Conservation (phyloP, 2,797 vertebrate genomes). For the Paratrypauchen microcephalus region DNA sequence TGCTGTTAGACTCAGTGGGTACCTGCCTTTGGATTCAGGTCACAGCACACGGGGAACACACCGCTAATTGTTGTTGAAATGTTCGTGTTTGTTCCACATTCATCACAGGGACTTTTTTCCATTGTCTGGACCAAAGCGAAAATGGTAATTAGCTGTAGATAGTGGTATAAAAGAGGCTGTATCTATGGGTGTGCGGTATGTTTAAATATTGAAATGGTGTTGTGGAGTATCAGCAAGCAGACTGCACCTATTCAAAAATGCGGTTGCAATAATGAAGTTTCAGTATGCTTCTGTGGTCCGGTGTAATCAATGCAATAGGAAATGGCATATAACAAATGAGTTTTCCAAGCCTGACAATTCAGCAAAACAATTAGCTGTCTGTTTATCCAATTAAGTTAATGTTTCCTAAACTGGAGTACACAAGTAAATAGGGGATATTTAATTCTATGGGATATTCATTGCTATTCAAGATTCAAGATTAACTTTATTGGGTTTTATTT, state of each 20-base stretch:
- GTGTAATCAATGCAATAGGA: background rate
- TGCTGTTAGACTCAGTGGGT: slow-evolving; percentile 49
- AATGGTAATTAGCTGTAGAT: slow-evolving; percentile 51
- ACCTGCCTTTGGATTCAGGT: slow-evolving; percentile 49
- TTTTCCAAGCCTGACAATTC: background rate
- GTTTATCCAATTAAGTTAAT: background rate
- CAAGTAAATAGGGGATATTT: too few relatives aligned
- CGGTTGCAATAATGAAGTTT: background rate
- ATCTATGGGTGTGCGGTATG: slow-evolving; percentile 16
- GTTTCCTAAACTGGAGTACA: too few relatives aligned
- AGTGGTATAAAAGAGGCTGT: slow-evolving; percentile 12
- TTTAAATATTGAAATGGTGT: background rate
- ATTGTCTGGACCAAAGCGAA: slow-evolving; percentile 20
- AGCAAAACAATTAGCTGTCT: background rate
- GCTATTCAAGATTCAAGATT: too few relatives aligned
- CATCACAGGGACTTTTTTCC: slow-evolving; percentile 36
- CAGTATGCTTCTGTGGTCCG: background rate
- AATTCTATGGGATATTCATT: too few relatives aligned
- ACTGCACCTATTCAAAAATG: background rate
- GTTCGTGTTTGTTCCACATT: slow-evolving; percentile 37
- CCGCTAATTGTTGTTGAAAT: slow-evolving; percentile 51
- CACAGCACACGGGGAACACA: slow-evolving; percentile 33
- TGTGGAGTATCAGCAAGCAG: background rate
- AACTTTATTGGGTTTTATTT: too few relatives aligned
- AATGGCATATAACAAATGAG: background rate